A percentile compares a stretch with the other conserved stretches of the same genome.
Conservation (phyloP, 2,113 vertebrate species). For the Halichoeres trimaculatus region DNA sequence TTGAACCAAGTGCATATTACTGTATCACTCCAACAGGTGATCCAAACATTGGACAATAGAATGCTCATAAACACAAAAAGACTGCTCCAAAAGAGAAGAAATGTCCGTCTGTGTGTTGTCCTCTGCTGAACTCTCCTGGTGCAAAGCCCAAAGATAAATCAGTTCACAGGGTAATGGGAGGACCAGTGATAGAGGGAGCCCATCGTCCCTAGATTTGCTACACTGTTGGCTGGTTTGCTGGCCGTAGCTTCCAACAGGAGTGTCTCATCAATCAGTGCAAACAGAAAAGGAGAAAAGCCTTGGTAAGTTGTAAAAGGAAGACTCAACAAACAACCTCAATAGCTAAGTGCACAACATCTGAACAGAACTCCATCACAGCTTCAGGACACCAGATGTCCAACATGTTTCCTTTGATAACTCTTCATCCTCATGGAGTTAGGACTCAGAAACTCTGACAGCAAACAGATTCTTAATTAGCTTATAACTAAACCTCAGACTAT, state of each 20-base stretch:
- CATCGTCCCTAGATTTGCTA: not conserved
- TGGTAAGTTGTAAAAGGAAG: not conserved
- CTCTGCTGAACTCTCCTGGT: not conserved
- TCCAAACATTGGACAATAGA: not conserved
- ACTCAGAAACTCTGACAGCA: too few relatives aligned
- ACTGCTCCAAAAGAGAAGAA: not conserved
- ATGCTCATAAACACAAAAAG: not conserved
- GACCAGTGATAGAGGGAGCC: not conserved
- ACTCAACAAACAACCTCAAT: not conserved
- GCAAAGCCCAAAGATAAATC: not conserved
- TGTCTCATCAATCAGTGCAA: not conserved
- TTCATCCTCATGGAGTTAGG: too few relatives aligned
- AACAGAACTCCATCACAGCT: not conserved
- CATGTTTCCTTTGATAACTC: too few relatives aligned
- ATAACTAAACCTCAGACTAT: too few relatives aligned
- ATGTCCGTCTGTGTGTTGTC: not conserved
- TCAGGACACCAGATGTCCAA: not conserved
- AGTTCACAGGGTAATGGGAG: not conserved
- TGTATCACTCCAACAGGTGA: not conserved
- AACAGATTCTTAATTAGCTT: too few relatives aligned
- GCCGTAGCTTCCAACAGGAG: not conserved
- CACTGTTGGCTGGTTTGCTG: not conserved
- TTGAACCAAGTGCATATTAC: not conserved
- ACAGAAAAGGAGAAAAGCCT: not conserved
- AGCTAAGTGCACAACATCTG: not conserved